Base-by-base conservation (phyloP, 2,113 vertebrate genomes). In the Microcebus murinus region DNA sequence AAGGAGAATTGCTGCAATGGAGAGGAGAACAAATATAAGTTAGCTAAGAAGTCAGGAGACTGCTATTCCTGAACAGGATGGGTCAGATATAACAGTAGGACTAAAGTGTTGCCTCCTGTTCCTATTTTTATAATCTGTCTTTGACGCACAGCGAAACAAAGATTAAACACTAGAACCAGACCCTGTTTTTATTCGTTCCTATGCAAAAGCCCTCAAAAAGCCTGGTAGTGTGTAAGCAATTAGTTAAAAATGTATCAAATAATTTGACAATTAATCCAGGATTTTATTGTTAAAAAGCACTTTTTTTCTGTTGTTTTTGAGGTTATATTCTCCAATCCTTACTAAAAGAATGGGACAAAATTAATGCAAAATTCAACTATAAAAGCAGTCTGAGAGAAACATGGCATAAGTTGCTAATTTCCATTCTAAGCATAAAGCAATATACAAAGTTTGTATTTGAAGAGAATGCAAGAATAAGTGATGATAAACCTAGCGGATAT, bases 161-260 rank as follows among this genome's bases (percentile, higher is more conserved):
- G 91, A 91, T 50, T 55, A 94, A 92, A 68, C n/a, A 85, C 65
- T 82, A 92, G 77, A 94, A 95, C 27, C 25, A 74, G 77, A 92
- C 18, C 45, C 71, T 74, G 48, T 34, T 95, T 95, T 88, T 88
- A 95, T 88, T 91, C 90, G 85, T 8, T 4, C 63, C 31, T 48
- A 79, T 91, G 71, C 21, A 94, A 83, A 82, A 74, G 20, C 50
- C 85, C 57, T 95, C 25, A 50, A 95, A 87, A 96, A 6, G 18
- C 83, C 84, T 92, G 77, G 48, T 89, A 59, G 45, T 96, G 80
- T 65, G 36, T 70, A 67, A 34, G 67, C 55, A 92, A 94, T 91
- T 90, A 71, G 55, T 76, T 77, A 39, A 80, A 94, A 91, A 42
- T 48, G 6, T 59, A 94, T 87, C 36, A 88, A 67, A 87, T 70